These are phyloP conservation scores for Harpagus bidentatus DNA, from an alignment of 2,113 vertebrate genomes.

Conservation along the genomic window DNA sequence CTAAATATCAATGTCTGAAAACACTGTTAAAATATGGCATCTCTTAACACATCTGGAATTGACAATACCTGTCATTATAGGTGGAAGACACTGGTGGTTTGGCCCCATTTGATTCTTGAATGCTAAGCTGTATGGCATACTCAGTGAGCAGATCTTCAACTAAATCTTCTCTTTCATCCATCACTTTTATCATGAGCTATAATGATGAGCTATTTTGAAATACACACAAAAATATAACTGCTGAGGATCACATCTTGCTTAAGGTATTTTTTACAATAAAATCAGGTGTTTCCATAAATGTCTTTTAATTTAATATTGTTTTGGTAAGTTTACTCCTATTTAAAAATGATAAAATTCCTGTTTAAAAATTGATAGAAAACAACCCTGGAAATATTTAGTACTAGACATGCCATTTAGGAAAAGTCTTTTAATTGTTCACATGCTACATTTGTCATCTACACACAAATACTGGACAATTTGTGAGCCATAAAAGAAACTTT, in stretches of 20 bases:
- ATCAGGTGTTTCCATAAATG: background rate
- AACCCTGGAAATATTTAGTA: background rate
- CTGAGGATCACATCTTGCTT: background rate
- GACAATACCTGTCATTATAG: slow-evolving; percentile 71
- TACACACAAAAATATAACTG: background rate
- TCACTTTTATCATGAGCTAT: slow-evolving; percentile 16
- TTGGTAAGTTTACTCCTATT: background rate
- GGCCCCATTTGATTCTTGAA: slow-evolving; percentile 75
- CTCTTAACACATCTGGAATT: background rate
- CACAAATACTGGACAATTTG: background rate
- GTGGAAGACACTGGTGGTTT: slow-evolving; percentile 41
- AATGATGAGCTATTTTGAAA: slow-evolving; percentile 1
- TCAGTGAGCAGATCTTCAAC: slow-evolving; percentile 78
- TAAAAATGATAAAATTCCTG: background rate
- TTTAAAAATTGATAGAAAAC: background rate
- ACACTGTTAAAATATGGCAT: background rate
- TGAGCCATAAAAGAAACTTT: background rate
- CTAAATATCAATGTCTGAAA: background rate
- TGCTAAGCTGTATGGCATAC: slow-evolving; percentile 80
- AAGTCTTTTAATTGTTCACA: background rate
- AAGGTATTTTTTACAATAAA: background rate
- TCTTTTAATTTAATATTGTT: background rate
- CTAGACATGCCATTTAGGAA: background rate
- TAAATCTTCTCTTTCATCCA: slow-evolving; percentile 73
- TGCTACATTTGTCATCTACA: background rate